phyloP scores from a whole-genome alignment of 2,113 vertebrate species.

The Bungarus multicinctus region DNA sequence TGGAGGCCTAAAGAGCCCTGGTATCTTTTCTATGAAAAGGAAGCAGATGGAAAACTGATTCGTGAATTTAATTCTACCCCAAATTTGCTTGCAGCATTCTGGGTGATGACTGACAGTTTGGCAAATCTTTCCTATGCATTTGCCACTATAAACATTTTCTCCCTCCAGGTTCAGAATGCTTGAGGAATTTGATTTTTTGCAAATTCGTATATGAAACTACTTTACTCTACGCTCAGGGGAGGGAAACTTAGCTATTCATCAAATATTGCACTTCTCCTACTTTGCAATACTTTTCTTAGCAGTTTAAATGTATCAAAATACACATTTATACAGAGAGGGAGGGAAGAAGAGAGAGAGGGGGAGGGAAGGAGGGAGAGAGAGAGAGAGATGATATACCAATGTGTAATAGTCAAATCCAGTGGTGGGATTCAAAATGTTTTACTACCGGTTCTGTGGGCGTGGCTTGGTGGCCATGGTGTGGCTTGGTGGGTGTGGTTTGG shows the following conservation, averaged over 20 bases:
- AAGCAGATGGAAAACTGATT: neutral
- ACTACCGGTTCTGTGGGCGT: too few species aligned
- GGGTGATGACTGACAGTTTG: neutral
- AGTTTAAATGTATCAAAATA: neutral
- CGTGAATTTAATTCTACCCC: neutral
- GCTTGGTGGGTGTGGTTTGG: too few species aligned
- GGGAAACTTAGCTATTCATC: neutral
- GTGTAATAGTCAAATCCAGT: too few species aligned
- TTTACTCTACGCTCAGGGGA: neutral
- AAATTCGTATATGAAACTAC: neutral
- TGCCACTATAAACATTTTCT: neutral
- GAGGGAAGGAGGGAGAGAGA: too few species aligned
- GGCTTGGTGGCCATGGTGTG: too few species aligned
- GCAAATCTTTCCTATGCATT: neutral
- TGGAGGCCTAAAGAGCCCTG: neutral
- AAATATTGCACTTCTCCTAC: neutral
- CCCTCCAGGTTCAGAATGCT: neutral
- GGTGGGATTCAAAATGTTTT: too few species aligned
- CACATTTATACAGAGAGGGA: neutral
- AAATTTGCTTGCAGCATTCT: neutral
- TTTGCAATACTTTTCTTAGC: neutral
- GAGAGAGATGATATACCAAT: too few species aligned
- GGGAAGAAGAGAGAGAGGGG: too few species aligned
- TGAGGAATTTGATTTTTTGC: neutral
- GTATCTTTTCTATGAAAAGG: neutral